Conservation (phyloP, 2,888 invertebrate genomes). For the Drosophila mayaguana region DNA sequence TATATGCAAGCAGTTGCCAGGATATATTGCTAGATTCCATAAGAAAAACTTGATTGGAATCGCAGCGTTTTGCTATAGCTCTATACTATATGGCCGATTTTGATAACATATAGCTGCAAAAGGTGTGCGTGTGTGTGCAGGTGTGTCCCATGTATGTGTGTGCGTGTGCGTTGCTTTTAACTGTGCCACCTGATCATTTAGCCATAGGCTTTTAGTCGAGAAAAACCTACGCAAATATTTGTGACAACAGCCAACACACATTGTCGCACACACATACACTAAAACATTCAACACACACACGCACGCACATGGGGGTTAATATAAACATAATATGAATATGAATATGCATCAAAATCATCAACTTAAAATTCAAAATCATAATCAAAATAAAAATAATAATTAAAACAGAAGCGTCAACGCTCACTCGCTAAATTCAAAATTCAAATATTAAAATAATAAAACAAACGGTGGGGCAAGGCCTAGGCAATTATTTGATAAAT, state of each 20-base stretch:
- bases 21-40: slow-evolving; percentile 42
- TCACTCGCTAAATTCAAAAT: slow-evolving; percentile 54
- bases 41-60: slow-evolving; percentile 31
- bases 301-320: slow-evolving; percentile 40
- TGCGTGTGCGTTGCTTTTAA: slow-evolving; percentile 10
- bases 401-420: slow-evolving; percentile 55
- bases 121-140: slow-evolving; percentile 11
- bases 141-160: slow-evolving; percentile 1
- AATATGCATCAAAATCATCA: slow-evolving; percentile 58
- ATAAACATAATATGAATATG: slow-evolving; percentile 50
- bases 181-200: slow-evolving; percentile 75
- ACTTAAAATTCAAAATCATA: slow-evolving; percentile 47
- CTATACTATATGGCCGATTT: slow-evolving; percentile 70
- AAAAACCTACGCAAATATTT: slow-evolving; percentile 83
- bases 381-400: slow-evolving; percentile 44
- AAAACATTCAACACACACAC: neutral
- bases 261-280: slow-evolving; percentile 8
- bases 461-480: slow-evolving; percentile 82
- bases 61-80: slow-evolving; percentile 51
- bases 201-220: slow-evolving; percentile 82
- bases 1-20: slow-evolving; percentile 45
- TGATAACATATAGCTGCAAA: slow-evolving; percentile 61
- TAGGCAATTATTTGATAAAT: slow-evolving; percentile 71
- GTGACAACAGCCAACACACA: slow-evolving; percentile 52
- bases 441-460: slow-evolving; percentile 50